phyloP scores from a whole-genome alignment of 2,113 vertebrate genomes.

The Actenoides hombroni region DNA sequence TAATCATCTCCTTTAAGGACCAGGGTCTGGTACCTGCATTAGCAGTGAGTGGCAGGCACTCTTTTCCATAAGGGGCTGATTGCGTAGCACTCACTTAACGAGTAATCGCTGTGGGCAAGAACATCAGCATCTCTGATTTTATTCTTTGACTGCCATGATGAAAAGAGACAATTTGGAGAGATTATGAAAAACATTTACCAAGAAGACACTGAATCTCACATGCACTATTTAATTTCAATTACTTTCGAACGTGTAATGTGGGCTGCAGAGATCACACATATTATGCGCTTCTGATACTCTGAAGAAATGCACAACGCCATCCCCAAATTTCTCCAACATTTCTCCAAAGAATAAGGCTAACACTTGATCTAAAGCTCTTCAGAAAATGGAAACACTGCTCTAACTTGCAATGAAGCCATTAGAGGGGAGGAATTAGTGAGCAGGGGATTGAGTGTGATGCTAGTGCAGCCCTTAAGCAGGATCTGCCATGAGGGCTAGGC shows the following conservation, averaged over 20 bases:
- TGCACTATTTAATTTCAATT: neutral
- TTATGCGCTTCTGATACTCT: neutral
- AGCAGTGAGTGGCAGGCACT: neutral
- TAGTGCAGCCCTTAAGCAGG: neutral
- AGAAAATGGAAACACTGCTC: neutral
- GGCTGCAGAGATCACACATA: neutral
- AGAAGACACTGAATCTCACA: neutral
- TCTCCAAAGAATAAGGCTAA: neutral
- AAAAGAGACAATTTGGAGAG: neutral
- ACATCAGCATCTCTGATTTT: neutral
- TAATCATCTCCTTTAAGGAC: neutral
- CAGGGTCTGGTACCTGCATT: neutral
- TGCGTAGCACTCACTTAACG: neutral
- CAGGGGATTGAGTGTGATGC: neutral
- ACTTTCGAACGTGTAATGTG: fast-evolving
- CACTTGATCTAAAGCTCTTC: neutral
- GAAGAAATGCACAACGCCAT: neutral
- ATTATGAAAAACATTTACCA: neutral
- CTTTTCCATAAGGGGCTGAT: neutral
- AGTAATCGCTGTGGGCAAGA: neutral
- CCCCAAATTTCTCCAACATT: neutral
- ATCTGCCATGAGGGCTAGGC: neutral
- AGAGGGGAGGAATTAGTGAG: neutral
- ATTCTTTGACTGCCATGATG: neutral
- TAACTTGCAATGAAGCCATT: neutral